A percentile compares a stretch with the other conserved stretches of the same genome.
Evolutionary conservation across 2,797 vertebrate genomes (phyloP).

Genomic region (Phoxinus dragarum): DNA sequence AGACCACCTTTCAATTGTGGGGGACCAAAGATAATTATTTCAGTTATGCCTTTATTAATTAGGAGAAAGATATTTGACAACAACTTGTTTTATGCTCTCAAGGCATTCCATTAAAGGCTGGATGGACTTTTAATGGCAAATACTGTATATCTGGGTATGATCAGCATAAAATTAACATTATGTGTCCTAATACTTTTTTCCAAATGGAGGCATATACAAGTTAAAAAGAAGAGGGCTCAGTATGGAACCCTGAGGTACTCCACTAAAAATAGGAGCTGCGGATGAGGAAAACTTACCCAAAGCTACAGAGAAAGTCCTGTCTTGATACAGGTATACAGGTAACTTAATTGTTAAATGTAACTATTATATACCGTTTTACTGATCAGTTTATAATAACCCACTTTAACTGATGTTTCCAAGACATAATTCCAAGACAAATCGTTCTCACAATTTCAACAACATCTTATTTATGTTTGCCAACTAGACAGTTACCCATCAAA

Average conservation of each 20-base stretch:
- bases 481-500: background rate
- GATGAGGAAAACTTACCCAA: background rate
- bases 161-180: background rate
- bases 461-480: background rate
- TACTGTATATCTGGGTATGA: background rate
- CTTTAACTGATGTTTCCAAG: background rate
- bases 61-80: no score
- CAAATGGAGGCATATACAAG: accelerated
- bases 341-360: background rate
- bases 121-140: no score
- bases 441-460: background rate
- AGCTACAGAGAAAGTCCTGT: background rate
- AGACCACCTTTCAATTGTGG: no score
- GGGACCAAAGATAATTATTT: no score
- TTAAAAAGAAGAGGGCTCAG: background rate
- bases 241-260: background rate
- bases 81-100: background rate
- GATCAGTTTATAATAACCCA: background rate
- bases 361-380: background rate
- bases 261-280: background rate
- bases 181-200: background rate
- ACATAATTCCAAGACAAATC: background rate
- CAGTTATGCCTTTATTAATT: no score
- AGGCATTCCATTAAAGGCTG: no score
- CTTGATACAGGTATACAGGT: background rate